Evolutionary conservation across 1,140 invertebrate species (phyloP).

Genomic region (Sarcophaga bullata): DNA sequence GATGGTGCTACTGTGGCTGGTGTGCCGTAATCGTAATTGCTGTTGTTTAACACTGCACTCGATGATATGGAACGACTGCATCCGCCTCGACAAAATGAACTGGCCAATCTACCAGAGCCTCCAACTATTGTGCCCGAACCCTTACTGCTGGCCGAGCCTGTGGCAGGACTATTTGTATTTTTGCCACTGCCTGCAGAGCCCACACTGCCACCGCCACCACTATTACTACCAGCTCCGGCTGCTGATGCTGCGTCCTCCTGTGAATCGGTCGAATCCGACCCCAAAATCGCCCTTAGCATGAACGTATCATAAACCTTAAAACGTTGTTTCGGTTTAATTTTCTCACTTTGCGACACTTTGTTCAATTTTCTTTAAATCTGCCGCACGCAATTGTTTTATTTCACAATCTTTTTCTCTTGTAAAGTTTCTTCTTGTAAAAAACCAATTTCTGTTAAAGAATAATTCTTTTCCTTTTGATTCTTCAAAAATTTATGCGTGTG

Average conservation of each 20-base stretch:
- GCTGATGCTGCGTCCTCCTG: slow-evolving; percentile 39
- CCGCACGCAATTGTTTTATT: neutral
- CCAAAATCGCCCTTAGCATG: slow-evolving; percentile 63
- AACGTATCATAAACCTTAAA: slow-evolving; percentile 57
- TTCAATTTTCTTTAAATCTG: neutral
- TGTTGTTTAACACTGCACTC: slow-evolving; percentile 5
- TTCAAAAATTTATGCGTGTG: slow-evolving; percentile 1
- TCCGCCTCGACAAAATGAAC: slow-evolving; percentile 52
- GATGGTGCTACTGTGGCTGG: slow-evolving; percentile 29
- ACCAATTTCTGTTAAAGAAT: neutral
- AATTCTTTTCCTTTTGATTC: neutral
- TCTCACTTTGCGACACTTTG: slow-evolving; percentile 37
- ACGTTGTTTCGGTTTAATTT: slow-evolving; percentile 39
- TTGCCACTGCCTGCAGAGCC: slow-evolving; percentile 2
- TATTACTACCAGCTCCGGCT: slow-evolving; percentile 43
- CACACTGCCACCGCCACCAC: slow-evolving; percentile 43
- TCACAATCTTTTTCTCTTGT: neutral
- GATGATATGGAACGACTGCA: slow-evolving; percentile 37
- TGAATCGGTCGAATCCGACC: slow-evolving; percentile 54
- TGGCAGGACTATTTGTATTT: slow-evolving; percentile 8
- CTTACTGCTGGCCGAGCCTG: slow-evolving; percentile 3
- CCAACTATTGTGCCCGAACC: slow-evolving; percentile 45
- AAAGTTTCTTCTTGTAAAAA: neutral
- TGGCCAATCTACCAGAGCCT: neutral
- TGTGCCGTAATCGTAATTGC: slow-evolving; percentile 36